A percentile compares a stretch with the other conserved stretches of the same genome.
Evolutionary conservation across 2,888 invertebrate species (phyloP).

Genomic region (Stratiomys singularior): DNA sequence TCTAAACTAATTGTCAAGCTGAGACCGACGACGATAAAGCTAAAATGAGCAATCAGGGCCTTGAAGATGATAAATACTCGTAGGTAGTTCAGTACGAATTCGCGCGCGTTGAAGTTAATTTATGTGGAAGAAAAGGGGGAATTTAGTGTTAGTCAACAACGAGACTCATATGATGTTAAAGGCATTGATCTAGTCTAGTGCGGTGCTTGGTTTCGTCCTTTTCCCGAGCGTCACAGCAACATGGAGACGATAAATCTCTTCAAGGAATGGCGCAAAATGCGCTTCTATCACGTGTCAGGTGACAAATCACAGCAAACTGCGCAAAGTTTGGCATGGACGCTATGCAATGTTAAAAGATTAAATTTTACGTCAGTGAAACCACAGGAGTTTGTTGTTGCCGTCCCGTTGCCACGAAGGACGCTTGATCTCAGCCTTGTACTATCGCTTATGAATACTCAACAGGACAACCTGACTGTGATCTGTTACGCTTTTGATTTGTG

Average conservation of each 20-base stretch:
- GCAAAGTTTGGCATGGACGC: conserved; percentile 27
- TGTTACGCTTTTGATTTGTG: conserved; percentile 27
- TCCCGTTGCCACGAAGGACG: not conserved
- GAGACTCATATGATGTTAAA: not conserved
- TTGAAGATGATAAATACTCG: conserved; percentile 27
- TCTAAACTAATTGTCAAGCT: conserved; percentile 2
- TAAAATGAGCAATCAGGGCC: not conserved
- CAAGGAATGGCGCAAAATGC: conserved; percentile 40
- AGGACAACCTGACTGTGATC: not conserved
- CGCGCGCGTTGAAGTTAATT: conserved; percentile 7
- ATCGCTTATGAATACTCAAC: conserved; percentile 31
- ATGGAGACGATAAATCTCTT: conserved; percentile 12
- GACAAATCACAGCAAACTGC: conserved; percentile 25
- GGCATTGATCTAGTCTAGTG: not conserved
- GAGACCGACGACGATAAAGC: not conserved
- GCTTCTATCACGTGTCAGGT: conserved; percentile 18
- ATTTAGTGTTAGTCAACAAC: not conserved
- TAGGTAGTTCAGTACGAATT: conserved; percentile 10
- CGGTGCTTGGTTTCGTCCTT: not conserved
- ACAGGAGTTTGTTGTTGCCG: conserved; percentile 3
- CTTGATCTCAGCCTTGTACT: conserved; percentile 27
- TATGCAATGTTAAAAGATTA: not conserved
- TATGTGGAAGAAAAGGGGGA: not conserved
- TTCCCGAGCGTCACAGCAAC: not conserved
- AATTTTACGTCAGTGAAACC: not conserved